A percentile compares a stretch with the other conserved stretches of the same genome.
Conservation (phyloP, 1,140 invertebrate genomes). For the Solenopsis fugax region DNA sequence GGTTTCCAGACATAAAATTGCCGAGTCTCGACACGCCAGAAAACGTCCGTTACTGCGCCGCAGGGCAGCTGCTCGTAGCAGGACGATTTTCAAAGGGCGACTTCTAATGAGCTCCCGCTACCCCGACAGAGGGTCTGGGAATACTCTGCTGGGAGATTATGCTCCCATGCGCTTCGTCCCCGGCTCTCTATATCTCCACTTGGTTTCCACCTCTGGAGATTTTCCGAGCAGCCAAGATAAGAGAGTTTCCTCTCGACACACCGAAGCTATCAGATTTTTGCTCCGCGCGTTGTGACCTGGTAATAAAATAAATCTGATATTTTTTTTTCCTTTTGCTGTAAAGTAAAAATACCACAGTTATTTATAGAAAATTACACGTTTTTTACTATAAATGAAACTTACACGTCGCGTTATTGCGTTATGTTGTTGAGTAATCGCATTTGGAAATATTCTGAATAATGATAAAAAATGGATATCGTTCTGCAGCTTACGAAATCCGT, state of each 20-base stretch:
- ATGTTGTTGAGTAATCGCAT: neutral
- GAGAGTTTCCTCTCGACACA: neutral
- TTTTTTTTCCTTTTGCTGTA: neutral
- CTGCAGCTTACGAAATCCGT: neutral
- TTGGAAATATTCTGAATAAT: neutral
- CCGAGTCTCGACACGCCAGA: too few relatives aligned
- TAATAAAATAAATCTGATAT: slow-evolving; percentile 15
- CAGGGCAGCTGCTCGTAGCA: slow-evolving; percentile 47
- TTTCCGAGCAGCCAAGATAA: slow-evolving; percentile 15
- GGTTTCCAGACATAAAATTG: neutral
- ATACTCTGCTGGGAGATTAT: slow-evolving; percentile 36
- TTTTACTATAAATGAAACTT: neutral
- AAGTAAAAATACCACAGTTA: neutral
- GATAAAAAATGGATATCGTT: neutral
- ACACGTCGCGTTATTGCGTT: neutral
- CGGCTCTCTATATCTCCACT: neutral
- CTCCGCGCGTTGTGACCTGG: neutral
- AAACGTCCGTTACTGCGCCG: slow-evolving; percentile 41
- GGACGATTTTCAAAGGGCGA: slow-evolving; percentile 55
- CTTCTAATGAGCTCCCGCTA: slow-evolving; percentile 55
- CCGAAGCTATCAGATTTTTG: slow-evolving; percentile 5
- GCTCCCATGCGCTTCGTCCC: slow-evolving; percentile 1
- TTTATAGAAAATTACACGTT: neutral
- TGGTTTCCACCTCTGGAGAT: slow-evolving; percentile 24
- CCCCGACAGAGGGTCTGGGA: slow-evolving; percentile 31